Evolutionary conservation across 2,797 vertebrate genomes (phyloP).

Genomic region (Crenichthys baileyi): DNA sequence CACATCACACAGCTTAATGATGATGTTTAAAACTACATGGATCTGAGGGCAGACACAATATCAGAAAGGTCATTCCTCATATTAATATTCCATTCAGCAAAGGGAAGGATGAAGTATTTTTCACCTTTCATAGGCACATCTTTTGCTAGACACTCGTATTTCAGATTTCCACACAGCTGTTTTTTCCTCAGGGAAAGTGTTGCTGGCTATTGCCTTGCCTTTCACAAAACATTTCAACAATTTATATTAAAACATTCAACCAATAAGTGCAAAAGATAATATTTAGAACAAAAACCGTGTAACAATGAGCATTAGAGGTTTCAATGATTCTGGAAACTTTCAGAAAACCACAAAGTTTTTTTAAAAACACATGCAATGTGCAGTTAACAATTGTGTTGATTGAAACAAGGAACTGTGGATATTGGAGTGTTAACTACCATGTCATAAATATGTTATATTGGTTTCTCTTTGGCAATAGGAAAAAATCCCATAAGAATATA

Average conservation of each 20-base stretch:
- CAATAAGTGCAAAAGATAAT: constrained; percentile 23
- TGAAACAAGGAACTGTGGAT: constrained; percentile 21
- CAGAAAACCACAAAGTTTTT: constrained; percentile 39
- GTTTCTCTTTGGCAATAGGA: not conserved
- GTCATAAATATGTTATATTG: not conserved
- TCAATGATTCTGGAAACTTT: constrained; percentile 23
- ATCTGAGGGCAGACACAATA: constrained; percentile 47
- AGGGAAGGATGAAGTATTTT: constrained; percentile 42
- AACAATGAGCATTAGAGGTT: constrained; percentile 36
- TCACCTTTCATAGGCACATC: not conserved
- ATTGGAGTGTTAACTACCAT: constrained; percentile 9
- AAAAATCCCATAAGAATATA: not conserved
- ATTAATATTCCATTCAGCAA: constrained; percentile 72
- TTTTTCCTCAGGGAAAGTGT: constrained; percentile 32
- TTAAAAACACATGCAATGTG: not conserved
- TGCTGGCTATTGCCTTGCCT: constrained; percentile 42
- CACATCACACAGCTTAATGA: constrained; percentile 49
- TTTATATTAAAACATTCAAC: constrained; percentile 33
- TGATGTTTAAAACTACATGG: constrained; percentile 49
- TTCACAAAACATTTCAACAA: constrained; percentile 31
- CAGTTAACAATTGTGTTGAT: constrained; percentile 17
- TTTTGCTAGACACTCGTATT: constrained; percentile 65
- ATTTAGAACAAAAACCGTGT: constrained; percentile 31
- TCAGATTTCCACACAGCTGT: constrained; percentile 54
- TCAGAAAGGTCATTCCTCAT: constrained; percentile 56